A percentile compares a stretch with the other conserved stretches of the same genome.
Evolutionary conservation across 2,888 invertebrate genomes (phyloP).

Genomic region (Diarsia brunnea): DNA sequence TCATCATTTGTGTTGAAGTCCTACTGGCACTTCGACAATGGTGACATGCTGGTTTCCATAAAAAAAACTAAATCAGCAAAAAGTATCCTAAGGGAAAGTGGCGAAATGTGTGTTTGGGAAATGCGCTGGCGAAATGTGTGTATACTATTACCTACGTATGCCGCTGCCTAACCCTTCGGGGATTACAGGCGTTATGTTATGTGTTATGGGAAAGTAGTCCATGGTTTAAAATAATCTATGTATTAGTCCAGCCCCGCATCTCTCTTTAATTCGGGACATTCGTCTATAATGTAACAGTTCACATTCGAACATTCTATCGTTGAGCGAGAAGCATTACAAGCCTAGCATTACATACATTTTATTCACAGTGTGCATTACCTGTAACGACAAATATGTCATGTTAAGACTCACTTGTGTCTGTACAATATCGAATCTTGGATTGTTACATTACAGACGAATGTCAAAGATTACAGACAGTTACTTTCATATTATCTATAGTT

Average conservation of each 20-base stretch:
- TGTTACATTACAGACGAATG: not conserved
- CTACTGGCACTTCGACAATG: not conserved
- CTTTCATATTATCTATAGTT: not conserved
- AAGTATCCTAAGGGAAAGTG: not conserved
- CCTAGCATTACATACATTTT: not conserved
- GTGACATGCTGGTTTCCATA: not conserved
- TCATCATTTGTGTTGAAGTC: not conserved
- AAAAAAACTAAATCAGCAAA: not conserved
- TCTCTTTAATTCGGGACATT: not conserved
- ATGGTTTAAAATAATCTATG: too few relatives aligned
- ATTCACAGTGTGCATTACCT: not conserved
- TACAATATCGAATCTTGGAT: not conserved
- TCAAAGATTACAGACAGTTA: not conserved
- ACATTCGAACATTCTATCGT: not conserved
- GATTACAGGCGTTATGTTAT: too few relatives aligned
- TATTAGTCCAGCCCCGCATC: too few relatives aligned
- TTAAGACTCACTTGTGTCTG: not conserved
- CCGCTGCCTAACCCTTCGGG: too few relatives aligned
- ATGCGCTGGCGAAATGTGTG: too few relatives aligned
- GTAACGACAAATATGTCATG: not conserved
- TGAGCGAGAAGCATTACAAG: not conserved
- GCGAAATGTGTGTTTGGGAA: too few relatives aligned
- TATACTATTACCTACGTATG: too few relatives aligned
- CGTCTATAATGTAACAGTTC: too few relatives aligned
- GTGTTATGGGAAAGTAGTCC: too few relatives aligned